Conservation (phyloP, 1,140 invertebrate genomes). For the Zaprionus inermis region DNA sequence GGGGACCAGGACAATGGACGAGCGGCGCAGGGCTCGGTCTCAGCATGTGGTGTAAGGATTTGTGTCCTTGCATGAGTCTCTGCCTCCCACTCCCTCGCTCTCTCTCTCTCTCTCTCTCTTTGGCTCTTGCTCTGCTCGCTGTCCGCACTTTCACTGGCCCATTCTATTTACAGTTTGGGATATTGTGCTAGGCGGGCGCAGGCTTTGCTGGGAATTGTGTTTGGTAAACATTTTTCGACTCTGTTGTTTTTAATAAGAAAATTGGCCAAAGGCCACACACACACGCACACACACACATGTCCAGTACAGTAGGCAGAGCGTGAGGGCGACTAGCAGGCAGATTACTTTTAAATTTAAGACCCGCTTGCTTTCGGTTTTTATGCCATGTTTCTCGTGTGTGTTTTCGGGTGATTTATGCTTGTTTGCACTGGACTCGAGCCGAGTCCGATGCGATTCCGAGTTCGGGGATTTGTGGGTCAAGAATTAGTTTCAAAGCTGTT, state of each 20-base stretch:
- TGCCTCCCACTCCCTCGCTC: background rate
- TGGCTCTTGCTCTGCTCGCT: slow-evolving; percentile 26
- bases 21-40: slow-evolving; percentile 14
- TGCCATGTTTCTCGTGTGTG: slow-evolving; percentile 29
- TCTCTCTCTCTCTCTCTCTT: too few species aligned
- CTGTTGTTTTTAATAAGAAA: slow-evolving; percentile 82
- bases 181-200: slow-evolving; percentile 36
- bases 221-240: slow-evolving; percentile 81
- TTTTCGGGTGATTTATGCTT: slow-evolving; percentile 71
- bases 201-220: slow-evolving; percentile 78
- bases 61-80: slow-evolving; percentile 55
- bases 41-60: slow-evolving; percentile 73
- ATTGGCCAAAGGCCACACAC: slow-evolving; percentile 78
- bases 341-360: slow-evolving; percentile 80
- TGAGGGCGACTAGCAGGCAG: slow-evolving; percentile 40
- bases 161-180: slow-evolving; percentile 78
- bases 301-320: background rate
- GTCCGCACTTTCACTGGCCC: slow-evolving; percentile 76
- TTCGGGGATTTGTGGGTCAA: slow-evolving; percentile 69
- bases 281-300: too few species aligned
- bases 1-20: slow-evolving; percentile 35
- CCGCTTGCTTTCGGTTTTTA: slow-evolving; percentile 52
- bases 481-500: slow-evolving; percentile 60
- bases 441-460: slow-evolving; percentile 7
- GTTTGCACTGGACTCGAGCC: slow-evolving; percentile 70